phyloP scores from a whole-genome alignment of 1,140 invertebrate genomes.

The Chymomyza costata region DNA sequence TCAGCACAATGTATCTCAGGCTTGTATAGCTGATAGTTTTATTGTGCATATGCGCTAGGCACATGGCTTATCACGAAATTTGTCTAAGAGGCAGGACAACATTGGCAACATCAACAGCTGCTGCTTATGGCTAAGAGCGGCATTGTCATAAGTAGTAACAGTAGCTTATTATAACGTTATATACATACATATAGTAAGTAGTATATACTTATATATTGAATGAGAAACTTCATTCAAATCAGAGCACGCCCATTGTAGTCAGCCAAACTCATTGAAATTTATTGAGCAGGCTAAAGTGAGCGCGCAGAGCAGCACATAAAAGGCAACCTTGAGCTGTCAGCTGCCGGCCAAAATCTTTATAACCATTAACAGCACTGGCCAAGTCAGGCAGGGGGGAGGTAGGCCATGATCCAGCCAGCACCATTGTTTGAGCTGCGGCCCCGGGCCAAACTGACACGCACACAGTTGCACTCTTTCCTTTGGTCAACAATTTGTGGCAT shows the following conservation, averaged over 20 bases:
- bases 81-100: too few relatives aligned
- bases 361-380: conserved; percentile 22
- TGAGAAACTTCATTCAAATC: conserved; percentile 45
- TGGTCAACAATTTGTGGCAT: too few relatives aligned
- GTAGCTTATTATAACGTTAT: conserved; percentile 6
- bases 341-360: conserved; percentile 23
- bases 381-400: too few relatives aligned
- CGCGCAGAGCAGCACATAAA: conserved; percentile 11
- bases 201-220: too few relatives aligned
- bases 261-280: conserved; percentile 26
- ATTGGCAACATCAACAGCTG: background rate
- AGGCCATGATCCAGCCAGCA: too few relatives aligned
- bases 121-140: background rate
- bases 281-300: conserved; percentile 19
- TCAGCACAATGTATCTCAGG: too few relatives aligned
- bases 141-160: conserved; percentile 5
- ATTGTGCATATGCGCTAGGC: too few relatives aligned
- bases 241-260: conserved; percentile 22
- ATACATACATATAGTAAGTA: conserved; percentile 1
- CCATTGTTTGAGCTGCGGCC: too few relatives aligned
- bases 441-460: too few relatives aligned
- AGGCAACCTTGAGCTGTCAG: conserved; percentile 38
- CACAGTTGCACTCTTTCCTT: background rate
- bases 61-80: conserved; percentile 12
- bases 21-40: too few relatives aligned